Percentiles rank a stretch among this genome's conserved stretches.
Evolutionary conservation across 2,797 vertebrate genomes (phyloP).

Genomic region (Cheirogaleus major): DNA sequence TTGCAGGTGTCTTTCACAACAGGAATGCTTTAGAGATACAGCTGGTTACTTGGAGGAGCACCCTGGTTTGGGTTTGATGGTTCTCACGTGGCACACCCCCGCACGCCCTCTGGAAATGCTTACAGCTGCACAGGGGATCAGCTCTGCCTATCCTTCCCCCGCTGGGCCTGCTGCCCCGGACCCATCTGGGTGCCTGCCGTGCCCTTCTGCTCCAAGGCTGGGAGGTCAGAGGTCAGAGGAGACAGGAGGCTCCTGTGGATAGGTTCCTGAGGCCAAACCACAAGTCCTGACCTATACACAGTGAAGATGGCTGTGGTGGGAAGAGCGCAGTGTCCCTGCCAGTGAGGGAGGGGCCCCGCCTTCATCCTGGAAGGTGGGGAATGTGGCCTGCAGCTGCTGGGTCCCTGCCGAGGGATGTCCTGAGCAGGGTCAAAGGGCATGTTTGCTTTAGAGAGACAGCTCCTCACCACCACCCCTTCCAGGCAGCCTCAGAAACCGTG

Average conservation of each 20-base stretch:
- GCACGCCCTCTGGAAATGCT: not conserved
- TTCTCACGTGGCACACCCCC: not conserved
- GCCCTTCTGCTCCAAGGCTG: not conserved
- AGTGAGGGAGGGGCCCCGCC: not conserved
- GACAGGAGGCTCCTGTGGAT: not conserved
- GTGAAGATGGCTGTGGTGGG: not conserved
- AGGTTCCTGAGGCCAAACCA: not conserved
- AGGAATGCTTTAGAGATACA: not conserved
- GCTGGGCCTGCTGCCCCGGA: not conserved
- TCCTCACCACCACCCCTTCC: not conserved
- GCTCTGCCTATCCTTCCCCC: not conserved
- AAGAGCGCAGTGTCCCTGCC: not conserved
- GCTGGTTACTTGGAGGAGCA: too few relatives aligned
- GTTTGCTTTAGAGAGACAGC: not conserved
- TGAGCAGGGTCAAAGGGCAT: not conserved
- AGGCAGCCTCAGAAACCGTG: not conserved
- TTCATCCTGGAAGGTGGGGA: not conserved
- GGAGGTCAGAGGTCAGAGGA: not conserved
- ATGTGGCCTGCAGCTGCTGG: not conserved
- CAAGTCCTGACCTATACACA: not conserved
- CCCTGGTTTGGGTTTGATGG: not conserved
- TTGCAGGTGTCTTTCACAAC: not conserved
- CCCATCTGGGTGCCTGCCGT: not conserved
- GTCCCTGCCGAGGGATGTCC: not conserved
- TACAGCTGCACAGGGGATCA: not conserved